A percentile compares a stretch with the other conserved stretches of the same genome.
These are phyloP conservation scores for Chlorops oryzae DNA, from an alignment of 1,140 invertebrate genomes.

Conservation along the genomic window DNA sequence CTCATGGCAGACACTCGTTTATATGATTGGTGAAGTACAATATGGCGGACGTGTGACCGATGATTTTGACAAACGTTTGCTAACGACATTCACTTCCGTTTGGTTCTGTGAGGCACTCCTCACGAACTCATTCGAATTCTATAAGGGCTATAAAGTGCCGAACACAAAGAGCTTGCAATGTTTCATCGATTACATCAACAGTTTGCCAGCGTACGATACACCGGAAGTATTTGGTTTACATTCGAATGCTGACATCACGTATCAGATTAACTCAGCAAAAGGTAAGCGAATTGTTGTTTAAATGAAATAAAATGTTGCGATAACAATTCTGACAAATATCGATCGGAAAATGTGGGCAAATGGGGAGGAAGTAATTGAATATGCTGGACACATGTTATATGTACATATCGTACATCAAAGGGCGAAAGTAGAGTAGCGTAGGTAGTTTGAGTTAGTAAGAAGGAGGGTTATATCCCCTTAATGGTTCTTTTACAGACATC, in stretches of 20 bases:
- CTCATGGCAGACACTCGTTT: slow-evolving; percentile 95
- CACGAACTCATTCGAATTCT: slow-evolving; percentile 79
- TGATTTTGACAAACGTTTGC: slow-evolving; percentile 86
- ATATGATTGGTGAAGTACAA: slow-evolving; percentile 96
- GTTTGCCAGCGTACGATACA: slow-evolving; percentile 76
- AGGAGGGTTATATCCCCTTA: too few species aligned
- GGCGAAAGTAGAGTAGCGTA: too few species aligned
- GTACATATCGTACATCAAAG: too few species aligned
- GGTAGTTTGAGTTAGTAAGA: too few species aligned
- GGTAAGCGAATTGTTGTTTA: slow-evolving; percentile 52
- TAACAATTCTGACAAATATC: too few species aligned
- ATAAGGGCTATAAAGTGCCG: slow-evolving; percentile 81
- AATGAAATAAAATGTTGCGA: too few species aligned
- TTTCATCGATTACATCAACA: slow-evolving; percentile 82
- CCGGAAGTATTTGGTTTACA: slow-evolving; percentile 96
- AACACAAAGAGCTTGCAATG: slow-evolving; percentile 70
- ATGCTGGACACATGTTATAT: too few species aligned
- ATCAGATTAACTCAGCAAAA: slow-evolving; percentile 92
- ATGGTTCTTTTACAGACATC: too few species aligned
- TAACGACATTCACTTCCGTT: slow-evolving; percentile 83
- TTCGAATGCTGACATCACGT: slow-evolving; percentile 93
- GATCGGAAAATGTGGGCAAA: too few species aligned
- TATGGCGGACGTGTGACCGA: slow-evolving; percentile 95
- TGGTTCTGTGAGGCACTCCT: slow-evolving; percentile 87
- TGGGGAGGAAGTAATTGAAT: too few species aligned